Evolutionary conservation across 1,140 invertebrate genomes (phyloP).

Genomic region (Heliconius hermathena): DNA sequence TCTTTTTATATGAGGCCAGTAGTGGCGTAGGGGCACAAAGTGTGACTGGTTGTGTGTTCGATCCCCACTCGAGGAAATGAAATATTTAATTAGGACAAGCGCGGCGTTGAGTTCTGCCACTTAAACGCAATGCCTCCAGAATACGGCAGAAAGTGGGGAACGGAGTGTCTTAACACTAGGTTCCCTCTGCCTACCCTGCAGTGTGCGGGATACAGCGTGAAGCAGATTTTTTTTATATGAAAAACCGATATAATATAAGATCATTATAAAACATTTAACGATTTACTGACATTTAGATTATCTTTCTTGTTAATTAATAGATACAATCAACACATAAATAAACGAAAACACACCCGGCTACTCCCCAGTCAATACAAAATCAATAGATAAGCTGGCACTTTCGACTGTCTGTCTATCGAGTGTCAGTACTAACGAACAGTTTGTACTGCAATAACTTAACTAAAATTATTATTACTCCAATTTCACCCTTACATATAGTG

Average conservation of each 20-base stretch:
- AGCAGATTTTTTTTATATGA: no score
- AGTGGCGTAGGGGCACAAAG: no score
- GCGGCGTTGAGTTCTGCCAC: no score
- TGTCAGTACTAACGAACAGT: slow-evolving; percentile 37
- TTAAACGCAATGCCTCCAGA: no score
- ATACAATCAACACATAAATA: slow-evolving; percentile 28
- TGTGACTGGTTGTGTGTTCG: no score
- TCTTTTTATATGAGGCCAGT: no score
- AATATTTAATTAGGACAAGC: no score
- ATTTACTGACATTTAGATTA: not conserved
- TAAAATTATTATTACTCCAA: slow-evolving; percentile 15
- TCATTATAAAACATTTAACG: not conserved
- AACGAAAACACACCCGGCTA: slow-evolving; percentile 25
- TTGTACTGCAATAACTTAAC: slow-evolving; percentile 22
- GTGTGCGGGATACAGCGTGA: no score
- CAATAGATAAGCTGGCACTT: slow-evolving; percentile 36
- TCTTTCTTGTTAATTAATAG: slow-evolving; percentile 18
- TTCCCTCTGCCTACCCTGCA: no score
- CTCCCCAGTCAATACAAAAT: slow-evolving; percentile 18
- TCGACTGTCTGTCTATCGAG: slow-evolving; percentile 36
- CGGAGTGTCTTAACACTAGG: no score
- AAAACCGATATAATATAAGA: not conserved
- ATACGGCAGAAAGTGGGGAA: no score
- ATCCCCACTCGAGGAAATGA: no score
- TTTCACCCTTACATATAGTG: not conserved